Evolutionary conservation across 2,113 vertebrate species (phyloP), one percentile per base, ranked within the genome.

Genomic region (Brachyistius frenatus): DNA sequence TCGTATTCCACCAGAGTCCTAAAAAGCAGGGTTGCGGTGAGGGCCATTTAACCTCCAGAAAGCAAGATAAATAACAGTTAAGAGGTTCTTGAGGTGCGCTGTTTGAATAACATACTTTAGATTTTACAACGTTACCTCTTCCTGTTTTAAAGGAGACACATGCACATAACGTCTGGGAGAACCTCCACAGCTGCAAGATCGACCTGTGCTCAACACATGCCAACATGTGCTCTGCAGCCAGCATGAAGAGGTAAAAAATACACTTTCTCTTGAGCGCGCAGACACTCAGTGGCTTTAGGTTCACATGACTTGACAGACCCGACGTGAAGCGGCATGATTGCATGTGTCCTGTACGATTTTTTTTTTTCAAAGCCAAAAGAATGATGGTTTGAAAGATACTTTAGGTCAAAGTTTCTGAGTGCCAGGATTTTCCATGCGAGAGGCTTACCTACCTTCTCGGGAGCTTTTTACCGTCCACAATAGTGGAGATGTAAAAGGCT

Each of bases 51-150:
- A 36, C 70, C 80, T 41, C 39, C 58, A 80, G 65, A 84, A 81
- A 73, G 72, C 65, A 76, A 80, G 75, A 87, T 76, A 84, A 86
- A 90, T 84, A 91, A 80, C 47, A 50, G 77, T 79, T 79, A 88
- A 86, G 79, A 83, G 74, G 80, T 80, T 89, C 73, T 86, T 64
- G 66, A 87, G 91, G 77, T 82, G 75, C 50, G 58, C 78, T 66
- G 72, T 74, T 88, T 61, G 78, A 91, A 89, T 91, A 88, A 84
- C 75, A 89, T 54, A 62, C 70, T 76, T 75, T 16, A 64, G 62
- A 86, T 81, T 87, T 92, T 85, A 90, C 77, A 77, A 54, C 10
- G 37, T 71, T 56, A 61, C 62, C 68, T 74, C 79, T 86, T 76
- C 67, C 78, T 85, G 23, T 80, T 91, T 76, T 58, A 88, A 86